Evolutionary conservation across 2,113 vertebrate genomes (phyloP), one percentile per base, ranked within the genome.

Genomic region (Alaudala cheleensis): DNA sequence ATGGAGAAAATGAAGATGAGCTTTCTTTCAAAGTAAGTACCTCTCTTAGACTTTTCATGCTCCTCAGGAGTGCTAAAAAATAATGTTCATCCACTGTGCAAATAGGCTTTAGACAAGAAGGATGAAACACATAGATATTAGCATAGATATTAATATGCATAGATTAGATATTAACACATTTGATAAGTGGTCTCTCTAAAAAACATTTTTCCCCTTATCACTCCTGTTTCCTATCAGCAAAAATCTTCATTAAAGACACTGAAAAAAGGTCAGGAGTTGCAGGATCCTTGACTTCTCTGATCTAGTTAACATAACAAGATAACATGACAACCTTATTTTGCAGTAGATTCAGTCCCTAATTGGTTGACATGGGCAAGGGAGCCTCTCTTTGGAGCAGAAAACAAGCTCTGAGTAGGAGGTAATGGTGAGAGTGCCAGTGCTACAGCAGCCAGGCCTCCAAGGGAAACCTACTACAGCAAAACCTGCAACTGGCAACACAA

Each of bases 11-110:
- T 77, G 98, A 98, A 29, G 99, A 99, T 92, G 99, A 99, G 90
- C 99, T 99, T 82, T 98, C 98, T n/a, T 97, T 99, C 80, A 98
- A 97, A 98, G 99, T 99, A 95, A 98, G 96, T 97, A 73, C 5
- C 14, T 73, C 26, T 76, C 67, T 76, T 60, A 28, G 33, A 28
- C 12, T 14, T 58, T 19, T 72, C n/a, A 9, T 5, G 6, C 6
- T 82, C 14, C 45, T 65, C 21, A 88, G 12, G 50, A 94, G 50
- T 44, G 25, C 24, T 65, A 54, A 69, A 78, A 90, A 50, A 3
- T n/a, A 65, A 22, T 23, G 39, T 23, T 85, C 45, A 54, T 58
- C 22, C 25, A 44, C 37, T 49, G 42, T 54, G 40, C 83, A 87
- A 65, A 42, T 1, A 65, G 26, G 37, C 58, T 64, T 72, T 20